Evolutionary conservation across 92 coral and sea anemone genomes (phyloP), one percentile per base, ranked within the genome.

Genomic region (Metridium senile): DNA sequence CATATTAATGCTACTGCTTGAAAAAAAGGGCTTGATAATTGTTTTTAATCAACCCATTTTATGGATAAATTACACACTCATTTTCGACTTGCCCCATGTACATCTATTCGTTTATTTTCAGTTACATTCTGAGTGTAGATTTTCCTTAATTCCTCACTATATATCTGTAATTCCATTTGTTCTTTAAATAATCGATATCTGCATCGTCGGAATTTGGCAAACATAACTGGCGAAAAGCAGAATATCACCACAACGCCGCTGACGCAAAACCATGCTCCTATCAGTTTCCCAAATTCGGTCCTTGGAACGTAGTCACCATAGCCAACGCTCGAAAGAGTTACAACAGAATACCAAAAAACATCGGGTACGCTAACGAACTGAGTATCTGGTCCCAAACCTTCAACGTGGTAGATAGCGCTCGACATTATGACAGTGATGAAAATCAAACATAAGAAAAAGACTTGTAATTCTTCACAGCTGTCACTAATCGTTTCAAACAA

Each of bases 231-330:
- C 7, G 94, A 75, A 58, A 86, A 89, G 65, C 91, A 89, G 52
- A 89, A 89, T 78, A 89, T 78, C 1, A 85, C 73, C 16, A 89
- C 83, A 0, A 85, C 89, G 0, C 94, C 94, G 0, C 81, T 88
- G 23, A 89, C 39, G 33, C 91, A 86, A 45, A 85, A 86, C 2
- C 68, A 51, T 26, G 91, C 74, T 22, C 93, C 98, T 22, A 93
- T 84, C 11, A 90, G 21, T 56, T 93, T 93, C 23, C 98, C 98
- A 22, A 35, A 46, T 25, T 85, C 76, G 2, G 98, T 87, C 17
- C 56, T 54, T 0, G 96, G 98, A 0, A 90, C 98, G 25, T 78
- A 91, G 52, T 93, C 98, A 2, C 98, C 98, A 29, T 93, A 93
- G 2, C 98, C 98, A 1, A 93, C 98, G 26, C 90, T 87, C 18